Evolutionary conservation across 2,888 invertebrate species (phyloP).

Genomic region (Drosophila borealis): DNA sequence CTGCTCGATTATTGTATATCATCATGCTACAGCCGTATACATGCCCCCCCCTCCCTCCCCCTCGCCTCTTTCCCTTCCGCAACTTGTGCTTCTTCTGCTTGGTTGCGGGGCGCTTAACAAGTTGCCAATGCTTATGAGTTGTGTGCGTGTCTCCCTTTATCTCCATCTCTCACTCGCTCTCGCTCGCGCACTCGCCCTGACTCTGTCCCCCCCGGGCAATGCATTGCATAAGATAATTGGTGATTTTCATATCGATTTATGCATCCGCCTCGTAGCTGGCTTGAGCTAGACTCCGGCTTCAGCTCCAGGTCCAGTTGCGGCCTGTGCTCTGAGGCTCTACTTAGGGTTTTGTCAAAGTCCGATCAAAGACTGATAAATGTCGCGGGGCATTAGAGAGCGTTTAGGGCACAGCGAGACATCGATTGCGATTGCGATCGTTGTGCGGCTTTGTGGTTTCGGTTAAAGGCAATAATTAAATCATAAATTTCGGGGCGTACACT

Average conservation of each 20-base stretch:
- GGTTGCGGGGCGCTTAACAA: conserved; percentile 64
- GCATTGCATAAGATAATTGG: conserved; percentile 80
- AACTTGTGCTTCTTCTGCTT: conserved; percentile 17
- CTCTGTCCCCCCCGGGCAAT: conserved; percentile 20
- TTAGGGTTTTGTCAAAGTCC: conserved; percentile 51
- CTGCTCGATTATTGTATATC: conserved; percentile 76
- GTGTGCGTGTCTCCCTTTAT: conserved; percentile 31
- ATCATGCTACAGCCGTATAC: conserved; percentile 51
- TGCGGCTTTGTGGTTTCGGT: conserved; percentile 1
- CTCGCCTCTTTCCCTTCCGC: not conserved
- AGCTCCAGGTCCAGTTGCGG: conserved; percentile 1
- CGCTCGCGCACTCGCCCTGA: conserved; percentile 15
- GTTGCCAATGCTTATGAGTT: conserved; percentile 70
- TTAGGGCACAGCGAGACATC: conserved; percentile 56
- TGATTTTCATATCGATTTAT: conserved; percentile 83
- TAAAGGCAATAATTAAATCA: conserved; percentile 75
- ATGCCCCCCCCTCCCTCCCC: not conserved
- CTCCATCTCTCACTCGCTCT: not conserved
- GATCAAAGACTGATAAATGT: conserved; percentile 62
- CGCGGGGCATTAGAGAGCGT: conserved; percentile 50
- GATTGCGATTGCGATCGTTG: conserved; percentile 7
- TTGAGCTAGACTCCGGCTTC: conserved; percentile 28
- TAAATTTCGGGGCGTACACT: conserved; percentile 51
- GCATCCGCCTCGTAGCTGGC: conserved; percentile 75
- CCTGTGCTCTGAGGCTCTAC: conserved; percentile 2